These are phyloP conservation scores for Cavia porcellus DNA, from an alignment of 2,113 vertebrate genomes.

Conservation along the genomic window DNA sequence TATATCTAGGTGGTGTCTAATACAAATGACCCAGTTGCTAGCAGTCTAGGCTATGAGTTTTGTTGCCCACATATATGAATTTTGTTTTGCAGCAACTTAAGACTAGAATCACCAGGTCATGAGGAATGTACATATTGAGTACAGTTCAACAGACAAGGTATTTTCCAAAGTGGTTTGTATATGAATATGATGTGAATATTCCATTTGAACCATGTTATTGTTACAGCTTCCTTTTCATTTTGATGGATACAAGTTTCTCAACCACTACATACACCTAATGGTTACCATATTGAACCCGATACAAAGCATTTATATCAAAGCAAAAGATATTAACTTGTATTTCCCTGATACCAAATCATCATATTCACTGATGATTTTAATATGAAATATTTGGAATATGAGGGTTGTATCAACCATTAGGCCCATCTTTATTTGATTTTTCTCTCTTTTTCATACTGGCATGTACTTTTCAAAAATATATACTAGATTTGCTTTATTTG, in stretches of 20 bases:
- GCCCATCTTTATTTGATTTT: not conserved
- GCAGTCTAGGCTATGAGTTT: not conserved
- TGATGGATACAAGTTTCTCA: not conserved
- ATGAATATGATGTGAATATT: not conserved
- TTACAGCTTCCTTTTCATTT: not conserved
- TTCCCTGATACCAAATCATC: not conserved
- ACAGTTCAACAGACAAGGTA: not conserved
- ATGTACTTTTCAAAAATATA: not conserved
- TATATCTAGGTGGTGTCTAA: not conserved
- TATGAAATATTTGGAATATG: not conserved
- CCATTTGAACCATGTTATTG: not conserved
- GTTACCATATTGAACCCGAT: too few species aligned
- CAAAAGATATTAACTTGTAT: not conserved
- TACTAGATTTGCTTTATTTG: not conserved
- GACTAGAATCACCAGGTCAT: not conserved
- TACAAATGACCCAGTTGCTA: not conserved
- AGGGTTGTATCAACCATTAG: not conserved
- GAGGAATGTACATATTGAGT: not conserved
- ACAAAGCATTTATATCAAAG: too few species aligned
- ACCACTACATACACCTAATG: too few species aligned
- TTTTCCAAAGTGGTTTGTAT: not conserved
- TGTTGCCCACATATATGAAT: not conserved
- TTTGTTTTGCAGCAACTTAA: not conserved
- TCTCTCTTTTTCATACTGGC: not conserved
- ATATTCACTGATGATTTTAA: not conserved